phyloP scores from a whole-genome alignment of 2,797 vertebrate species.

The Furcifer pardalis region DNA sequence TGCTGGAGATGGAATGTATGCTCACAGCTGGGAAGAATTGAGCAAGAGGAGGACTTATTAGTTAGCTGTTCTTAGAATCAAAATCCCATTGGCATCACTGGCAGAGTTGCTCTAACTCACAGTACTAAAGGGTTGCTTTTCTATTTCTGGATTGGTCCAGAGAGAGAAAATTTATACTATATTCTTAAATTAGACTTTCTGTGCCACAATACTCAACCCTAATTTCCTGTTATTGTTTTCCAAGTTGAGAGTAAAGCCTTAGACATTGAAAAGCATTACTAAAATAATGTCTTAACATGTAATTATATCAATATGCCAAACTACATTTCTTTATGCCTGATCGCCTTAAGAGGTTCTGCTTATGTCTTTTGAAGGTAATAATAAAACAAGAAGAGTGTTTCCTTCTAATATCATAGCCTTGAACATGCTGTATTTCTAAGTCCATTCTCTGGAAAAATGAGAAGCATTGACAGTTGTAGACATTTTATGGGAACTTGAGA shows the following conservation, averaged over 20 bases:
- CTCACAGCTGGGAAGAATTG: no score
- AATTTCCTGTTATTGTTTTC: no score
- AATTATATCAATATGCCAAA: not conserved
- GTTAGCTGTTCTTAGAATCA: no score
- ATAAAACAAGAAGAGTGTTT: not conserved
- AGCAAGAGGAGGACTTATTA: no score
- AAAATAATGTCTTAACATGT: no score
- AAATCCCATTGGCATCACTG: no score
- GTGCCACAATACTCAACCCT: not conserved
- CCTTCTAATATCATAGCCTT: fast-evolving
- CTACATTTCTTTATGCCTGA: conserved; percentile 12
- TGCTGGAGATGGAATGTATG: no score
- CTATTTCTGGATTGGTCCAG: no score
- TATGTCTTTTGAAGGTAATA: conserved; percentile 3
- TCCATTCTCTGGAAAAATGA: conserved; percentile 15
- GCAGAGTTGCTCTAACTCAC: no score
- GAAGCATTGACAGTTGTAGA: not conserved
- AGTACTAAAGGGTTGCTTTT: no score
- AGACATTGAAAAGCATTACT: no score
- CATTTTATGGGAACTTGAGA: conserved; percentile 24
- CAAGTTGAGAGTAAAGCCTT: no score
- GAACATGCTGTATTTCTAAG: not conserved
- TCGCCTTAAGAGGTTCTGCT: not conserved
- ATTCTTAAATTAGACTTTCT: not conserved
- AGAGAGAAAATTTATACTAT: not conserved